Evolutionary conservation across 23 tunicate genomes (phyloP).

Genomic region (Halocynthia roretzi): DNA sequence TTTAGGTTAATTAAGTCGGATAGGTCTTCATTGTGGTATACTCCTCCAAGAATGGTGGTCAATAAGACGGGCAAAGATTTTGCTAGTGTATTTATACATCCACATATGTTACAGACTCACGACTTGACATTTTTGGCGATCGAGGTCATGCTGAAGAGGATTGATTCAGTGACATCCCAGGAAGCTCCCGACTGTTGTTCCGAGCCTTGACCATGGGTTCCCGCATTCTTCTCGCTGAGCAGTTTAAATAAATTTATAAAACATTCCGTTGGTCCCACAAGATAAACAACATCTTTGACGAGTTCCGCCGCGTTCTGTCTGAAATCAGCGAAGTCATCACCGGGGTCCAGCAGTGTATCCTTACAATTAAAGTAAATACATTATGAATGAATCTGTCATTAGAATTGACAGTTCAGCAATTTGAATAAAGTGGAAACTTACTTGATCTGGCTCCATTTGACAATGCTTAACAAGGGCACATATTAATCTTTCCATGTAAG

Average conservation of each 20-base stretch:
- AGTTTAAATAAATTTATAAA: conserved; percentile 61
- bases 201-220: neutral
- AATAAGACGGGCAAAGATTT: too few relatives aligned
- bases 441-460: conserved; percentile 93
- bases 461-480: conserved; percentile 84
- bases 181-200: conserved; percentile 9
- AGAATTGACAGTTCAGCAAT: too few relatives aligned
- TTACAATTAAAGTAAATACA: neutral
- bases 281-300: conserved; percentile 66
- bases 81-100: neutral
- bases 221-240: conserved; percentile 34
- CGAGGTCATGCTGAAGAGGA: conserved; percentile 71
- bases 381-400: too few relatives aligned
- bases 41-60: too few relatives aligned
- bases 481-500: conserved; percentile 61
- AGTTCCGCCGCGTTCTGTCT: conserved; percentile 58
- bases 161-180: conserved; percentile 94
- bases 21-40: too few relatives aligned
- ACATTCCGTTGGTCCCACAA: conserved; percentile 83
- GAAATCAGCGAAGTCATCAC: conserved; percentile 86
- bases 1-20: too few relatives aligned
- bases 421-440: conserved; percentile 17
- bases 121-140: conserved; percentile 73
- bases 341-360: conserved; percentile 70
- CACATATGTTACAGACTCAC: conserved; percentile 32